A percentile compares a stretch with the other conserved stretches of the same genome.
Conservation (phyloP, 2,113 vertebrate species). For the Sebastes schlegelii region DNA sequence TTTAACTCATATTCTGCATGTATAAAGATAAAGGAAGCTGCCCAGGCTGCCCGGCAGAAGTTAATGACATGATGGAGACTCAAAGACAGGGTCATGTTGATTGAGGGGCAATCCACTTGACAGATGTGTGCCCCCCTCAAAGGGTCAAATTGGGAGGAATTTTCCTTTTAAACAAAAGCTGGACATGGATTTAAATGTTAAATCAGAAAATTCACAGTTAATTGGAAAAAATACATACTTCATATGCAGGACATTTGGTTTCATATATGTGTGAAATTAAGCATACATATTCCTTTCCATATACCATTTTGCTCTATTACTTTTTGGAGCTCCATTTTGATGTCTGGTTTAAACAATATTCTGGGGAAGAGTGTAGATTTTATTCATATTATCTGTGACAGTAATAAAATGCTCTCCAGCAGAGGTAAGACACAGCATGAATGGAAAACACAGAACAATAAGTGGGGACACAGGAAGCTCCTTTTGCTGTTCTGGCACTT, state of each 20-base stretch:
- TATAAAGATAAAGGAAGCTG: conserved; percentile 70
- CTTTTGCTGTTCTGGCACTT: not conserved
- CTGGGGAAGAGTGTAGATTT: conserved; percentile 17
- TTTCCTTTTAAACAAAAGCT: conserved; percentile 49
- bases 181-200: conserved; percentile 49
- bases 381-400: conserved; percentile 38
- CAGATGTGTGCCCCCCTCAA: conserved; percentile 21
- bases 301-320: not conserved
- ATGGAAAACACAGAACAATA: conserved; percentile 6
- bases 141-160: conserved; percentile 46
- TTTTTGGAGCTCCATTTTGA: conserved; percentile 8
- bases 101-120: conserved; percentile 37
- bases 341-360: conserved; percentile 21
- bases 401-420: not conserved
- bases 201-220: conserved; percentile 46
- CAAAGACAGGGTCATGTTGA: conserved; percentile 74
- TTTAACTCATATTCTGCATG: conserved; percentile 65
- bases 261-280: conserved; percentile 68
- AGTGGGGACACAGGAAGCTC: not conserved
- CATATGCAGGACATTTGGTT: conserved; percentile 11
- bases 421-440: not conserved
- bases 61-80: conserved; percentile 80
- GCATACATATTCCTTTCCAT: not conserved
- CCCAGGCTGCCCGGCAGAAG: conserved; percentile 47
- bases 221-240: conserved; percentile 16